Percentiles rank a stretch among this genome's conserved stretches.
phyloP scores from a whole-genome alignment of 2,113 vertebrate species.

The Daboia siamensis region DNA sequence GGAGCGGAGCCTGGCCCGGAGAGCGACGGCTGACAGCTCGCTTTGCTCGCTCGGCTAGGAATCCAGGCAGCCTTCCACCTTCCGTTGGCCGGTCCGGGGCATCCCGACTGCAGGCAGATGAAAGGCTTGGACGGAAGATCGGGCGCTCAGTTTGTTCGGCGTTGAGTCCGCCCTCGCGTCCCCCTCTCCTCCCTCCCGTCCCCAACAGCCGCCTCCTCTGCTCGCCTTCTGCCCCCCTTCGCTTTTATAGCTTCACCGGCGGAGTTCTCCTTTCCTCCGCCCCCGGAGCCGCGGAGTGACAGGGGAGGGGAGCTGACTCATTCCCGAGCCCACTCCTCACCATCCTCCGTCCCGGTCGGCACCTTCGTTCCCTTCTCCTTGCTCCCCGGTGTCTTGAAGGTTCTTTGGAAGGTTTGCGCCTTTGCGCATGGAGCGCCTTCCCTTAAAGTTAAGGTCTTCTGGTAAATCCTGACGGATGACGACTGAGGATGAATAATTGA shows the following conservation, averaged over 20 bases:
- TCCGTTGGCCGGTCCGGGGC: neutral
- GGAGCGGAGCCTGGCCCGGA: conserved; percentile 46
- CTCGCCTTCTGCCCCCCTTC: conserved; percentile 69
- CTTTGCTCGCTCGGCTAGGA: conserved; percentile 13
- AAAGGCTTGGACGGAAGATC: neutral
- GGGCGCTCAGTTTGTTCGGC: neutral
- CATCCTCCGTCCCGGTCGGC: neutral
- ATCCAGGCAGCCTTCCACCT: conserved; percentile 35
- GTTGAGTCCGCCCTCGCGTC: neutral
- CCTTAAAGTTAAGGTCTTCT: neutral
- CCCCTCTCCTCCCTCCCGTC: neutral
- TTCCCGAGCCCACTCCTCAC: conserved; percentile 25
- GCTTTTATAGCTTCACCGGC: conserved; percentile 73
- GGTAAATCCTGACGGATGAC: neutral
- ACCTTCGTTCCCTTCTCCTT: neutral
- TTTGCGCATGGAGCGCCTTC: neutral
- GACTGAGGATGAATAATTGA: neutral
- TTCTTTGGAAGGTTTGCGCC: neutral
- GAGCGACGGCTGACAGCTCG: conserved; percentile 43
- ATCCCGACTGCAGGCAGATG: neutral
- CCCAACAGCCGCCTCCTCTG: conserved; percentile 47
- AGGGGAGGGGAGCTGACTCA: conserved; percentile 68
- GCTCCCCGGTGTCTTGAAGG: neutral
- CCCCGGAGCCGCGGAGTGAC: conserved; percentile 71
- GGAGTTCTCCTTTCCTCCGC: conserved; percentile 69